Percentiles rank a stretch among this genome's conserved stretches.
Evolutionary conservation across 1,140 invertebrate genomes (phyloP).

Genomic region (Nebria ingens): DNA sequence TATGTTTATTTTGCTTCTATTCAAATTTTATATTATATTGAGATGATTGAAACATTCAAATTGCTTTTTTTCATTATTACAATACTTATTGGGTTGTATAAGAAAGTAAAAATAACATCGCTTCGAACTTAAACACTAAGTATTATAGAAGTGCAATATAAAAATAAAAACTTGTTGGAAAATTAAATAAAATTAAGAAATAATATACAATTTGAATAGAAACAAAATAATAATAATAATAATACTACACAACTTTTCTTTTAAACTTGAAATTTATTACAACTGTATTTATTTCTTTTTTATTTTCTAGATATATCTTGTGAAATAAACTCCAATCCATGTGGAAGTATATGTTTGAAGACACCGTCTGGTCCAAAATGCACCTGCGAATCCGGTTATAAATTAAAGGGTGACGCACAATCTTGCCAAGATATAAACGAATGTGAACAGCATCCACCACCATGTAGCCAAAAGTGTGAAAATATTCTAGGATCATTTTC

Average conservation of each 20-base stretch:
- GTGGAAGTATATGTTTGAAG: constrained; percentile 51
- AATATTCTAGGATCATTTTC: constrained; percentile 33
- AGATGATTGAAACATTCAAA: constrained; percentile 18
- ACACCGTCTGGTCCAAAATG: constrained; percentile 60
- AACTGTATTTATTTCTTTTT: too few species aligned
- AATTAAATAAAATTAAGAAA: too few species aligned
- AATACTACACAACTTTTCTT: too few species aligned
- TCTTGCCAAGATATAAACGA: constrained; percentile 61
- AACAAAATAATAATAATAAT: too few species aligned
- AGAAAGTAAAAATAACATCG: too few species aligned
- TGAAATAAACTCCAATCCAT: constrained; percentile 32
- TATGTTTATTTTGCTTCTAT: too few species aligned
- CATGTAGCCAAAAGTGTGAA: constrained; percentile 39
- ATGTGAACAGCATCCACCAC: constrained; percentile 39
- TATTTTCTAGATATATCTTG: constrained; percentile 61
- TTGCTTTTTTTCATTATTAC: constrained; percentile 28
- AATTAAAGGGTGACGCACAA: constrained; percentile 35
- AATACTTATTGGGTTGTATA: too few species aligned
- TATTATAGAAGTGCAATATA: too few species aligned
- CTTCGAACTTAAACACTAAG: too few species aligned
- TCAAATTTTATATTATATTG: background rate
- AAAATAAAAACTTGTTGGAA: too few species aligned
- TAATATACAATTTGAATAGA: too few species aligned
- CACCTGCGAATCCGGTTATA: constrained; percentile 52
- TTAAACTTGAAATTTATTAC: too few species aligned